Percentiles rank a stretch among this genome's conserved stretches.
Conservation (phyloP, 2,888 invertebrate species). For the Crematogaster levior region DNA sequence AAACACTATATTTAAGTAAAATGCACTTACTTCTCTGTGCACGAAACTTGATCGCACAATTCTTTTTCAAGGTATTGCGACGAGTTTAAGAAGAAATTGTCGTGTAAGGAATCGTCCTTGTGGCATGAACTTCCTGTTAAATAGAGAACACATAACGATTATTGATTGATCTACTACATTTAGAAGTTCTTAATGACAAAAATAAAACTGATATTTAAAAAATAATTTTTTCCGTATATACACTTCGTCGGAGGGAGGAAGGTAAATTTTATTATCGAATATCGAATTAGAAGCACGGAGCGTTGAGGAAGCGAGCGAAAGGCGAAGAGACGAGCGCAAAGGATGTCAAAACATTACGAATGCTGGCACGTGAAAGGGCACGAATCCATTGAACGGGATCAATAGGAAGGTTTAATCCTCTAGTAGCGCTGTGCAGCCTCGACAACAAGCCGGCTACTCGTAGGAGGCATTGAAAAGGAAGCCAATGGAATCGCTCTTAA, state of each 20-base stretch:
- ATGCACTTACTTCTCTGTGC: not conserved
- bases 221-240: not conserved
- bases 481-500: slow-evolving; percentile 67
- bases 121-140: not conserved
- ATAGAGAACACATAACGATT: not conserved
- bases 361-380: slow-evolving; percentile 74
- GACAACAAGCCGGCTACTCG: slow-evolving; percentile 66
- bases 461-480: slow-evolving; percentile 61
- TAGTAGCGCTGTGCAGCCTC: slow-evolving; percentile 51
- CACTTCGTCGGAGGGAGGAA: not conserved
- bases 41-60: not conserved
- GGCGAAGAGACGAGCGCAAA: slow-evolving; percentile 66
- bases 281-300: not conserved
- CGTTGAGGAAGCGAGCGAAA: slow-evolving; percentile 26
- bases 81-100: slow-evolving; percentile 10
- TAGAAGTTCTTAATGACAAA: not conserved
- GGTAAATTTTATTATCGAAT: not conserved
- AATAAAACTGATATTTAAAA: not conserved
- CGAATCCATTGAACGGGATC: slow-evolving; percentile 75
- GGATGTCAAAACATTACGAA: slow-evolving; percentile 78
- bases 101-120: not conserved
- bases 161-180: not conserved
- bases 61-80: slow-evolving; percentile 21
- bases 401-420: slow-evolving; percentile 77
- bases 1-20: not conserved